Evolutionary conservation across 2,888 invertebrate genomes (phyloP).

Genomic region (Osedax frankpressi): DNA sequence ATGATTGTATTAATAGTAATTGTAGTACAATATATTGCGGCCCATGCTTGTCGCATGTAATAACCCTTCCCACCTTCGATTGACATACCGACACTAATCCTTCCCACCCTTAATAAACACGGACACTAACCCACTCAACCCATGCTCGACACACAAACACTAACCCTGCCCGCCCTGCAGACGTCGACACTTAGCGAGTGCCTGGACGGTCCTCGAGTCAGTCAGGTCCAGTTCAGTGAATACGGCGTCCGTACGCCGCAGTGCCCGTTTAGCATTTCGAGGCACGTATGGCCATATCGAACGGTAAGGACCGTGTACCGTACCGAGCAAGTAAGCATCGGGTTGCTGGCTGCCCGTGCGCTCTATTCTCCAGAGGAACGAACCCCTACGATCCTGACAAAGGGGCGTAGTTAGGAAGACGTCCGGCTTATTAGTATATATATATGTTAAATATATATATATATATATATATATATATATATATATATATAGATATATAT

Average conservation of each 20-base stretch:
- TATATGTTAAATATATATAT: background rate
- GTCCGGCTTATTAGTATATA: too few relatives aligned
- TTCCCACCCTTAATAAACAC: too few relatives aligned
- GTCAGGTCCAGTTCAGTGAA: constrained; percentile 52
- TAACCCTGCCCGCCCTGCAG: constrained; percentile 45
- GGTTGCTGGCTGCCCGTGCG: constrained; percentile 32
- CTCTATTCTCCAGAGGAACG: constrained; percentile 47
- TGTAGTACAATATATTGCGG: too few relatives aligned
- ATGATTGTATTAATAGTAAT: too few relatives aligned
- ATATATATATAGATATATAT: background rate
- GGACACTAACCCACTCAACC: too few relatives aligned
- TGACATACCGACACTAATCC: too few relatives aligned
- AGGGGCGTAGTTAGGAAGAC: too few relatives aligned
- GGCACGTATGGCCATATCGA: constrained; percentile 52
- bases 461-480: background rate
- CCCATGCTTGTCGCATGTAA: too few relatives aligned
- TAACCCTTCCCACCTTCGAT: too few relatives aligned
- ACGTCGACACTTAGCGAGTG: constrained; percentile 48
- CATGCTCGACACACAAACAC: background rate
- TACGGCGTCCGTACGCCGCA: constrained; percentile 48
- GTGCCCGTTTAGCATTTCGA: constrained; percentile 49
- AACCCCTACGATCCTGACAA: constrained; percentile 35
- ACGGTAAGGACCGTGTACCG: constrained; percentile 53
- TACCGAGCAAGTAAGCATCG: constrained; percentile 50
- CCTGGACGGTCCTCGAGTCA: constrained; percentile 48